Evolutionary conservation across 2,888 invertebrate species (phyloP).

Genomic region (Acanthosepion esculentum): DNA sequence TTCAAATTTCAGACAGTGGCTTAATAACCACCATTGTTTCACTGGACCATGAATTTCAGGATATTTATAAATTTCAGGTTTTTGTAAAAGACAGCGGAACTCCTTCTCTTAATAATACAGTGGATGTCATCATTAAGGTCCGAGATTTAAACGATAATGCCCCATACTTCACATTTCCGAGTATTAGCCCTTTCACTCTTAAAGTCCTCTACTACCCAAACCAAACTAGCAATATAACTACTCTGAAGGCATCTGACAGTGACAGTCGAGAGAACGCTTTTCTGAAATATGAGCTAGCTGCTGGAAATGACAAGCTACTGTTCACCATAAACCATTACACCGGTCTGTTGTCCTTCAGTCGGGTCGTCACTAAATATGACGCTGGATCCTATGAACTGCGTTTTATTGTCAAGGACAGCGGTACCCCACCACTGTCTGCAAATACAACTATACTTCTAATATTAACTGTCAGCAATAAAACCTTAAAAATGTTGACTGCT

Average conservation of each 20-base stretch:
- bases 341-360: conserved; percentile 12
- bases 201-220: neutral
- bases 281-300: conserved; percentile 33
- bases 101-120: neutral
- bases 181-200: conserved; percentile 2
- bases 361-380: neutral
- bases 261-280: conserved; percentile 33
- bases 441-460: neutral
- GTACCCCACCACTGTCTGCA: neutral
- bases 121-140: neutral
- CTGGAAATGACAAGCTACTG: conserved; percentile 20
- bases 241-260: neutral
- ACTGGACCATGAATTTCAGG: conserved; percentile 17
- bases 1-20: neutral
- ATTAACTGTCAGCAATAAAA: neutral
- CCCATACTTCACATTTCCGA: neutral
- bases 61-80: neutral
- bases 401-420: neutral
- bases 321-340: conserved; percentile 33
- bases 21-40: neutral
- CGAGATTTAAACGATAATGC: neutral
- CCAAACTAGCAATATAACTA: neutral
- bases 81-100: neutral
- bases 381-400: neutral
- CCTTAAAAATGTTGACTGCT: neutral